These are phyloP conservation scores for Drosophila prolongata DNA, from an alignment of 2,888 invertebrate species.

Conservation along the genomic window DNA sequence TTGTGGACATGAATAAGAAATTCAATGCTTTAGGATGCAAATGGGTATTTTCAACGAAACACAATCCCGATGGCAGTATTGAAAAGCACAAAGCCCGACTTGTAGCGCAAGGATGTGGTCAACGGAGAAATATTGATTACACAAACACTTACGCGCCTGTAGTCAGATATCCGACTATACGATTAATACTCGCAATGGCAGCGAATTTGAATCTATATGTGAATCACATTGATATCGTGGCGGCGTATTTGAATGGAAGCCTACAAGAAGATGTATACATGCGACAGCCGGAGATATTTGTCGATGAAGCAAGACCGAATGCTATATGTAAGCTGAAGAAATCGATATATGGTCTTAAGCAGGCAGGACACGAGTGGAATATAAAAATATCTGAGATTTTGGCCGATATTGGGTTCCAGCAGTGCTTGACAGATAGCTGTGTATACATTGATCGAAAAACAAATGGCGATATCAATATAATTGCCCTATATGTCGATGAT, in stretches of 20 bases:
- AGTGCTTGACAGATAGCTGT: constrained; percentile 1
- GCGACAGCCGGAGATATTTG: constrained; percentile 3
- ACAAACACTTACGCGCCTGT: neutral
- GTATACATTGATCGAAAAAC: too few relatives aligned
- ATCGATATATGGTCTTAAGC: neutral
- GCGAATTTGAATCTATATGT: neutral
- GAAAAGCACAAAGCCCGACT: neutral
- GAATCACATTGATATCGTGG: constrained; percentile 1
- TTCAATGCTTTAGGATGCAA: neutral
- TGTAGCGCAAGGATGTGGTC: neutral
- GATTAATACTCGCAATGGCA: neutral
- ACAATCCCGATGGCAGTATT: neutral
- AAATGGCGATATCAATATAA: neutral
- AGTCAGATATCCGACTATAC: constrained; percentile 1
- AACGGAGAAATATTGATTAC: neutral
- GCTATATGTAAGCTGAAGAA: constrained; percentile 1
- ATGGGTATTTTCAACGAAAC: neutral
- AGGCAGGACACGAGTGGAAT: neutral
- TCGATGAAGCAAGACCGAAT: neutral
- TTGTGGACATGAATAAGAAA: neutral
- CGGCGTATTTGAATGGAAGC: constrained; percentile 3
- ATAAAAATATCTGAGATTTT: neutral
- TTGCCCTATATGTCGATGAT: neutral
- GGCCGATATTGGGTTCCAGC: neutral
- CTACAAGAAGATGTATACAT: constrained; percentile 3